Evolutionary conservation across 2,888 invertebrate species (phyloP).

Genomic region (Incurvaria masculella): DNA sequence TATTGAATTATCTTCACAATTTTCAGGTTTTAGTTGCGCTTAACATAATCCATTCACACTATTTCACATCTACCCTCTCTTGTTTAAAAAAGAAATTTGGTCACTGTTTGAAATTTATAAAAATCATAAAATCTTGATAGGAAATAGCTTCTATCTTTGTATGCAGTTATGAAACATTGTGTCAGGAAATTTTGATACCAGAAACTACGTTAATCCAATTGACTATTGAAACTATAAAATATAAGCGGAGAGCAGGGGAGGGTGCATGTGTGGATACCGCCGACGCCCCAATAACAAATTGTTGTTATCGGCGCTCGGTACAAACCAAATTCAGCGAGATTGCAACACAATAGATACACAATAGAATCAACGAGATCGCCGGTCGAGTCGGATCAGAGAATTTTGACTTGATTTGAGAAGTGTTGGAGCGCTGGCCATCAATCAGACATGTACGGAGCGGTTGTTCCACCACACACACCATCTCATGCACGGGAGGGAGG

Average conservation of each 20-base stretch:
- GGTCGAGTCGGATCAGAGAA: constrained; percentile 31
- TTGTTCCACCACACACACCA: constrained; percentile 2
- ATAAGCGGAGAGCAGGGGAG: constrained; percentile 39
- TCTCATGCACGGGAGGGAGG: constrained; percentile 16
- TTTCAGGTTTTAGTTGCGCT: too few relatives aligned
- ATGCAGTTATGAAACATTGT: too few relatives aligned
- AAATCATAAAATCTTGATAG: too few relatives aligned
- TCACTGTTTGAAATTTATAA: too few relatives aligned
- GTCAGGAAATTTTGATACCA: too few relatives aligned
- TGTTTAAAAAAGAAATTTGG: too few relatives aligned
- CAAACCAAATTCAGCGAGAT: constrained; percentile 9
- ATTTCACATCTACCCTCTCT: too few relatives aligned
- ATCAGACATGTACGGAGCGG: constrained; percentile 21
- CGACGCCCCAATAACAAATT: constrained; percentile 32
- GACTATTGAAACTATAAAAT: too few relatives aligned
- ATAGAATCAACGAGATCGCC: constrained; percentile 17
- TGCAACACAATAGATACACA: constrained; percentile 15
- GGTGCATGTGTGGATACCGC: constrained; percentile 48
- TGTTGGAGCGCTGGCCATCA: constrained; percentile 25
- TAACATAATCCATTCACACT: too few relatives aligned
- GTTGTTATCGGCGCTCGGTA: constrained; percentile 28
- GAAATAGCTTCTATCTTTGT: too few relatives aligned
- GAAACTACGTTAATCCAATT: too few relatives aligned
- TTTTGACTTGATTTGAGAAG: constrained; percentile 10
- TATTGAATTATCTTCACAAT: too few relatives aligned